Evolutionary conservation across 1,140 invertebrate genomes (phyloP).

Genomic region (Ostrea edulis): DNA sequence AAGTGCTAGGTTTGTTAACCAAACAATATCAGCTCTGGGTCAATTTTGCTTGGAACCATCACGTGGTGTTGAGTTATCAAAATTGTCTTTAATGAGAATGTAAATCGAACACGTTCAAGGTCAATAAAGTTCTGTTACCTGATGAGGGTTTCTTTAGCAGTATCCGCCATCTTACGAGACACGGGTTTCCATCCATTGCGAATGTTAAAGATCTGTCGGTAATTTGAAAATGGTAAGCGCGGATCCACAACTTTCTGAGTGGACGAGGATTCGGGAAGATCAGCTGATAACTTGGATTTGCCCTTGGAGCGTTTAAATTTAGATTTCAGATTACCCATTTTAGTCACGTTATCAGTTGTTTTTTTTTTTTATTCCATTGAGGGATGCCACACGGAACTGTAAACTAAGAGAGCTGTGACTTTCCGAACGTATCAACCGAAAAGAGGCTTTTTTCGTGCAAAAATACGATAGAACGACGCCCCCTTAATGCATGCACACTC

Average conservation of each 20-base stretch:
- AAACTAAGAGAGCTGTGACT: slow-evolving; percentile 1
- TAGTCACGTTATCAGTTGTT: slow-evolving; percentile 13
- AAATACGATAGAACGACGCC: slow-evolving; percentile 23
- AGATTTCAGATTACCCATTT: slow-evolving; percentile 63
- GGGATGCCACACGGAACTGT: background rate
- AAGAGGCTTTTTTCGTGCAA: slow-evolving; percentile 12
- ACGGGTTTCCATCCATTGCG: slow-evolving; percentile 73
- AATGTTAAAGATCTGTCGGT: slow-evolving; percentile 71
- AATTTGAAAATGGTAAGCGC: slow-evolving; percentile 67
- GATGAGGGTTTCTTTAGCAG: slow-evolving; percentile 67
- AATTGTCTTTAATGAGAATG: no score
- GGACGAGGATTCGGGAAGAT: slow-evolving; percentile 63
- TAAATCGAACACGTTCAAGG: no score
- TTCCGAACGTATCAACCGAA: slow-evolving; percentile 7
- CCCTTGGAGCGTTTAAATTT: slow-evolving; percentile 63
- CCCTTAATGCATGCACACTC: slow-evolving; percentile 17
- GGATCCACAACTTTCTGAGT: slow-evolving; percentile 68
- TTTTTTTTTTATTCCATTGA: background rate
- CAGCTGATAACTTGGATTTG: slow-evolving; percentile 51
- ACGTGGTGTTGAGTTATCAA: no score
- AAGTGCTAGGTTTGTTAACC: no score
- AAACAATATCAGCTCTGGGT: no score
- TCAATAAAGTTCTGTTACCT: slow-evolving; percentile 55
- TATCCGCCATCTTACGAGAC: slow-evolving; percentile 63
- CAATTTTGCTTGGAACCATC: no score